phyloP scores from a whole-genome alignment of 2,888 invertebrate species.

The Psylliodes chrysocephalus region DNA sequence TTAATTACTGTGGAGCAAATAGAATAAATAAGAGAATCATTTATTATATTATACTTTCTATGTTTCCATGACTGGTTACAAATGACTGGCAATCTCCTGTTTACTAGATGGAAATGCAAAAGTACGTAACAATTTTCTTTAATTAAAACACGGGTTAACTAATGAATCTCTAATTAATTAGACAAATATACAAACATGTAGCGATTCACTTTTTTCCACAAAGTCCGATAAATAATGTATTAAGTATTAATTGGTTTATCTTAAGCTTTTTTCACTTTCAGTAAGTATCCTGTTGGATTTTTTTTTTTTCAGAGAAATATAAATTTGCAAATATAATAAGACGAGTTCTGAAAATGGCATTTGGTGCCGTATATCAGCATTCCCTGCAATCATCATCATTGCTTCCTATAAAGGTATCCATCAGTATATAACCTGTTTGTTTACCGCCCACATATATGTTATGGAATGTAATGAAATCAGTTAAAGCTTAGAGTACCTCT shows the following conservation, averaged over 20 bases:
- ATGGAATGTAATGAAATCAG: conserved; percentile 1
- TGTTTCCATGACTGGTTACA: too few species aligned
- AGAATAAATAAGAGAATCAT: too few species aligned
- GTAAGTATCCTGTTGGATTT: conserved; percentile 17
- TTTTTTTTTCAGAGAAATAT: conserved; percentile 20
- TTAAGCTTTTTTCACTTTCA: conserved; percentile 19
- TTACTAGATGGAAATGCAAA: background rate
- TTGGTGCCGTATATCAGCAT: conserved; percentile 43
- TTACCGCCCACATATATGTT: conserved; percentile 40
- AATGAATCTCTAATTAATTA: conserved; percentile 24
- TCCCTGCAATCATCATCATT: conserved; percentile 38
- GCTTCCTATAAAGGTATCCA: conserved; percentile 41
- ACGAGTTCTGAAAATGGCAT: conserved; percentile 42
- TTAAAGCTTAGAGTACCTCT: background rate
- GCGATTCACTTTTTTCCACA: conserved; percentile 5
- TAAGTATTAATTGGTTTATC: conserved; percentile 34
- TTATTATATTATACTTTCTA: too few species aligned
- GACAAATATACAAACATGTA: conserved; percentile 8
- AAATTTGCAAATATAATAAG: conserved; percentile 42
- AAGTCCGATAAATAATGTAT: conserved; percentile 33
- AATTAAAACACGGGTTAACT: conserved; percentile 12
- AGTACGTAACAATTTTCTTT: background rate
- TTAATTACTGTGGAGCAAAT: too few species aligned
- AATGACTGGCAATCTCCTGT: too few species aligned
- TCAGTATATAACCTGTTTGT: conserved; percentile 35